phyloP scores from a whole-genome alignment of 2,888 invertebrate genomes.

The Mesorhabditis spiculigera region DNA sequence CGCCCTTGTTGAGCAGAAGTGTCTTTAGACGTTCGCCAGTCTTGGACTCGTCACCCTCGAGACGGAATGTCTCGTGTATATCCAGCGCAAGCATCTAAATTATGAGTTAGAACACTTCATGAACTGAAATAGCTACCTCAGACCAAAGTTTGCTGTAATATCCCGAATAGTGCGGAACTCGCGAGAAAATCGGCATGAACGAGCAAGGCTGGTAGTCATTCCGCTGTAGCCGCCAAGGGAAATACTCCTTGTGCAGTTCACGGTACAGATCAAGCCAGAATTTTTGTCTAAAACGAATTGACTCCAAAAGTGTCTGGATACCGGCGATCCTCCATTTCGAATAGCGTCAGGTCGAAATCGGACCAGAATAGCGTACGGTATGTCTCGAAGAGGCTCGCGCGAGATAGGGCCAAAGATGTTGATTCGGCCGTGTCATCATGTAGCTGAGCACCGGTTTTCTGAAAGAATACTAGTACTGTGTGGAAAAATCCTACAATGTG shows the following conservation, averaged over 20 bases:
- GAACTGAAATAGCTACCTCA: constrained; percentile 25
- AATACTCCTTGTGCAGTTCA: constrained; percentile 77
- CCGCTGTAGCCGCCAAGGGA: constrained; percentile 71
- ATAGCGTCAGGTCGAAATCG: constrained; percentile 52
- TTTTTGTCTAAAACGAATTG: constrained; percentile 61
- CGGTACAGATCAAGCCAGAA: constrained; percentile 81
- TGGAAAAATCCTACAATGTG: constrained; percentile 31
- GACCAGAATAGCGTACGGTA: constrained; percentile 56
- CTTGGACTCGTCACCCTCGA: constrained; percentile 44
- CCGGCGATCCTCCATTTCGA: constrained; percentile 54
- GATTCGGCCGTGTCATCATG: constrained; percentile 39
- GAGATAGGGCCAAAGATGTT: constrained; percentile 41
- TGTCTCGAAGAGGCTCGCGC: constrained; percentile 52
- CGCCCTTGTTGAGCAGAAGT: constrained; percentile 45
- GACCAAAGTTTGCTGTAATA: constrained; percentile 55
- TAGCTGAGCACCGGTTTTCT: constrained; percentile 40
- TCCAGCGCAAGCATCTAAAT: constrained; percentile 56
- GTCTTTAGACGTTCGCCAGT: constrained; percentile 54
- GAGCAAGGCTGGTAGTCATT: constrained; percentile 80
- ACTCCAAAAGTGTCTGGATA: constrained; percentile 10
- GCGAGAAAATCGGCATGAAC: constrained; percentile 75
- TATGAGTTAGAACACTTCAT: neutral
- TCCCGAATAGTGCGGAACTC: constrained; percentile 62
- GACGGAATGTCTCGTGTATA: constrained; percentile 53
- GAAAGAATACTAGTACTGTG: constrained; percentile 7